A percentile compares a stretch with the other conserved stretches of the same genome.
Conservation (phyloP, 2,113 vertebrate species). For the Spilogale gracilis region DNA sequence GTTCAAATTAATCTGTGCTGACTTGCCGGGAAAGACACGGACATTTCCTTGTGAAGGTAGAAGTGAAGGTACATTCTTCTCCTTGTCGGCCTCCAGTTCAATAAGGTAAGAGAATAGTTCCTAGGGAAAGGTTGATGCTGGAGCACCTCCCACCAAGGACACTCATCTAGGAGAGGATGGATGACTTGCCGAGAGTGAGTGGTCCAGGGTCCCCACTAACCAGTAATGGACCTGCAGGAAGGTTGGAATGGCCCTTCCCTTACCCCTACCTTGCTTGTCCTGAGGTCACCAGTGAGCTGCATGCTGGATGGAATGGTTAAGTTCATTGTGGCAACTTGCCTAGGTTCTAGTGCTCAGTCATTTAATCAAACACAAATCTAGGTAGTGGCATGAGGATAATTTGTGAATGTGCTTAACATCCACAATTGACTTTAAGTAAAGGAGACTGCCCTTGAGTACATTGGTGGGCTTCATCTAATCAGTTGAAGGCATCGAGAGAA, state of each 20-base stretch:
- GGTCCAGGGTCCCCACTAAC: background rate
- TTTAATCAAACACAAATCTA: background rate
- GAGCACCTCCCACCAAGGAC: too few species aligned
- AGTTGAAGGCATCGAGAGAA: background rate
- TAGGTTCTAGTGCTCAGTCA: background rate
- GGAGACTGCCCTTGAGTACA: background rate
- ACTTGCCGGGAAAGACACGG: background rate
- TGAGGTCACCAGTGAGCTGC: background rate
- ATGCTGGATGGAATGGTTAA: background rate
- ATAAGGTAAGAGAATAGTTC: background rate
- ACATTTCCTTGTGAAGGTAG: background rate
- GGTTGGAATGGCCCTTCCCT: background rate
- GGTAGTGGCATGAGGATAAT: background rate
- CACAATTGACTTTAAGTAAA: background rate
- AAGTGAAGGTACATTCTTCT: background rate
- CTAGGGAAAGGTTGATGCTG: background rate
- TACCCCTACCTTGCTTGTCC: background rate
- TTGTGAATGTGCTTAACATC: background rate
- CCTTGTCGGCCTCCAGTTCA: background rate
- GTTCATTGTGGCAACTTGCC: background rate
- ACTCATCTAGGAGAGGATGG: background rate
- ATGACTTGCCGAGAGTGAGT: fast-evolving
- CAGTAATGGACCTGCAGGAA: background rate
- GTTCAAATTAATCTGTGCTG: background rate
- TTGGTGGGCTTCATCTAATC: background rate